Percentiles rank a stretch among this genome's conserved stretches.
Evolutionary conservation across 2,113 vertebrate genomes (phyloP).

Genomic region (Archocentrus centrarchus): DNA sequence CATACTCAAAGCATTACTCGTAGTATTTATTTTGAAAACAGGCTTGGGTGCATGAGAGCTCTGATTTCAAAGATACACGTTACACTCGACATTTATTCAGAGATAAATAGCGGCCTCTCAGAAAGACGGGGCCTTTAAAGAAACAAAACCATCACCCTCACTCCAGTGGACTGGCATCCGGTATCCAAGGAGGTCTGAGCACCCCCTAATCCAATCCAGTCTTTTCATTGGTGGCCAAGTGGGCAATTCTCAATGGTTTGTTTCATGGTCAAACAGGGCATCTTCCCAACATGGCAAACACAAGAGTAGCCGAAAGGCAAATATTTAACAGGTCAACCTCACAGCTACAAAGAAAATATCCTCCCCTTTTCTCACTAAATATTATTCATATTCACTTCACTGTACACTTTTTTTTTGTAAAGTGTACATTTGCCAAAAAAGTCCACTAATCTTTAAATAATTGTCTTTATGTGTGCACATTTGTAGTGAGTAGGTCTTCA

Average conservation of each 20-base stretch:
- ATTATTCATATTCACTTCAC: neutral
- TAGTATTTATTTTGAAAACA: neutral
- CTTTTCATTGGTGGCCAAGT: constrained; percentile 75
- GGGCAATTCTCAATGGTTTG: constrained; percentile 66
- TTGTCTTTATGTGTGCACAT: neutral
- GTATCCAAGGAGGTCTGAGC: constrained; percentile 72
- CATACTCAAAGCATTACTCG: neutral
- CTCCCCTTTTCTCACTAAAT: neutral
- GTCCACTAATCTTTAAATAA: neutral
- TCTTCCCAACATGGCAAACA: constrained; percentile 60
- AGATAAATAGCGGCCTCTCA: constrained; percentile 45
- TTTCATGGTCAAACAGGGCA: constrained; percentile 71
- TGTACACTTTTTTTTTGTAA: neutral
- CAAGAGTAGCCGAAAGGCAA: constrained; percentile 58
- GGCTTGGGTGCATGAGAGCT: neutral
- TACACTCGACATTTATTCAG: constrained; percentile 17
- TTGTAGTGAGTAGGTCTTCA: neutral
- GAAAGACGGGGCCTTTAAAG: constrained; percentile 42
- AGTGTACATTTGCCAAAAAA: neutral
- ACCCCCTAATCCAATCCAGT: constrained; percentile 47
- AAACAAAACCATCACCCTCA: constrained; percentile 62
- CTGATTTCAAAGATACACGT: constrained; percentile 5
- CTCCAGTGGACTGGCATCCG: constrained; percentile 58
- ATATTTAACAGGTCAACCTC: constrained; percentile 62
- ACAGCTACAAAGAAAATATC: constrained; percentile 15